Conservation (phyloP, 2,797 vertebrate genomes). For the Oreonectes daqikongensis region DNA sequence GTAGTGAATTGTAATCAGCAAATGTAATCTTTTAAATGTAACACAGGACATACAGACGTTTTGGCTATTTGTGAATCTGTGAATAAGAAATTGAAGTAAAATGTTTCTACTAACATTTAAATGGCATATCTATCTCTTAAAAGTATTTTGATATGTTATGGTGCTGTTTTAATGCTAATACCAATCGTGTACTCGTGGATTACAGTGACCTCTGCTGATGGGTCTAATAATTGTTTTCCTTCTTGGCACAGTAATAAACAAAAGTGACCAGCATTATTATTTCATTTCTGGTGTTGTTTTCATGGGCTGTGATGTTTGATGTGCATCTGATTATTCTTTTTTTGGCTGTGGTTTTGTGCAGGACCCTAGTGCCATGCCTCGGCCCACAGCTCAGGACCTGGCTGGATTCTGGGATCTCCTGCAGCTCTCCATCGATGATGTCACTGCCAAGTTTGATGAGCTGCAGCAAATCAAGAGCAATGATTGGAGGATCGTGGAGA, state of each 20-base stretch:
- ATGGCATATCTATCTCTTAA: too few relatives aligned
- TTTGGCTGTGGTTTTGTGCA: constrained; percentile 58
- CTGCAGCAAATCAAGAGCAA: constrained; percentile 95
- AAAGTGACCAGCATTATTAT: neutral
- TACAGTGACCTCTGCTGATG: constrained; percentile 46
- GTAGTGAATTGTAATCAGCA: too few relatives aligned
- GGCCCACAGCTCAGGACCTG: constrained; percentile 97
- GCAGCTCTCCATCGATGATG: constrained; percentile 98
- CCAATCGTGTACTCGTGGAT: too few relatives aligned
- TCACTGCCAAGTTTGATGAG: constrained; percentile 98
- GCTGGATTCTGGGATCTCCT: constrained; percentile 99
- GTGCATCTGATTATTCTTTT: neutral
- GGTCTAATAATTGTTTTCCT: neutral
- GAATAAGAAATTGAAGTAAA: too few relatives aligned
- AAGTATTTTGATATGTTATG: too few relatives aligned
- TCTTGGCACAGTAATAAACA: neutral
- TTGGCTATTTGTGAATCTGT: too few relatives aligned
- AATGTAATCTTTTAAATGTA: too few relatives aligned
- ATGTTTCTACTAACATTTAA: too few relatives aligned
- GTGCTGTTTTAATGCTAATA: too few relatives aligned
- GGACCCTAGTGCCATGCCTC: constrained; percentile 98
- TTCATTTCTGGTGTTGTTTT: neutral
- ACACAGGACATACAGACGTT: too few relatives aligned
- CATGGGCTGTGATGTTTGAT: neutral
- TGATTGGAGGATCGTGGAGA: constrained; percentile 89